A percentile compares a stretch with the other conserved stretches of the same genome.
Conservation (phyloP, 2,113 vertebrate species). For the Gallinago paraguaiae region DNA sequence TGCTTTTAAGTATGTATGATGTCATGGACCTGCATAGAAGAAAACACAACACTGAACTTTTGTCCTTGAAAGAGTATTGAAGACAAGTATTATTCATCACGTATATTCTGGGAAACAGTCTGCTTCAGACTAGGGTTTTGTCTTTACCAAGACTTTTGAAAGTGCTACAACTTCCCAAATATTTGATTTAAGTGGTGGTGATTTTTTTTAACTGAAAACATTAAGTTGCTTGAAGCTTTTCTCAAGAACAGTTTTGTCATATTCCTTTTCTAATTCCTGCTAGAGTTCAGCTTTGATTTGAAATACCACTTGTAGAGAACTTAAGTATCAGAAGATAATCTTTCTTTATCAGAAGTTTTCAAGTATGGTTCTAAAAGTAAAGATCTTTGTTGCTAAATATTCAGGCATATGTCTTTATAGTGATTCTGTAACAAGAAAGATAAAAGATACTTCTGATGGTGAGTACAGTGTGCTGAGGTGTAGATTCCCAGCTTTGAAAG, state of each 20-base stretch:
- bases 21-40: not conserved
- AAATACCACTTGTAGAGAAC: not conserved
- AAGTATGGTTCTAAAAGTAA: not conserved
- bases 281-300: not conserved
- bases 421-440: not conserved
- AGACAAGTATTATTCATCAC: not conserved
- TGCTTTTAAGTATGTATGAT: not conserved
- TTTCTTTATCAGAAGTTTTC: not conserved
- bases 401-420: not conserved
- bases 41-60: not conserved
- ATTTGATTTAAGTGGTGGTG: not conserved
- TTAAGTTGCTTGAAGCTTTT: not conserved
- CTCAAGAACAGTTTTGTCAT: not conserved
- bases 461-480: not conserved
- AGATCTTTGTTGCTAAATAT: not conserved
- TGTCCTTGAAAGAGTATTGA: slow-evolving; percentile 13
- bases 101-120: not conserved
- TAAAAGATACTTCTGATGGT: not conserved
- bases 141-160: not conserved
- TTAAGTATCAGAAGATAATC: not conserved
- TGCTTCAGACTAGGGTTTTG: not conserved
- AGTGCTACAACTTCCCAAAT: not conserved
- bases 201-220: not conserved
- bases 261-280: not conserved
- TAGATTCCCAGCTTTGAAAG: not conserved